Percentiles rank a stretch among this genome's conserved stretches.
phyloP scores from a whole-genome alignment of 2,888 invertebrate species.

The Odontocolon sp. region DNA sequence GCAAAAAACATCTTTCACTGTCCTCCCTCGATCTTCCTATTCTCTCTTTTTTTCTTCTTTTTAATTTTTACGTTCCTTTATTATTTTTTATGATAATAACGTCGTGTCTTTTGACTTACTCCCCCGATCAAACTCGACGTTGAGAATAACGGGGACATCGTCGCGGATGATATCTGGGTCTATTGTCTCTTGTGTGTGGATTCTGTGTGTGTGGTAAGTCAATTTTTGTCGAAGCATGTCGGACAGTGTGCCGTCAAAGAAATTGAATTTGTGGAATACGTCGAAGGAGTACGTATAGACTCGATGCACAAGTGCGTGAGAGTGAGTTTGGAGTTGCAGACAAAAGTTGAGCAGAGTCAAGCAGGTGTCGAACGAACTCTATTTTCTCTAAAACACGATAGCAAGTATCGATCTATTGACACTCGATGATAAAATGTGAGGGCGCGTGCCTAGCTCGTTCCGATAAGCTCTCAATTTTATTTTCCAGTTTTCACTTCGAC shows the following conservation, averaged over 20 bases:
- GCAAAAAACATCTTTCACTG: conserved; percentile 64
- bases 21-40: conserved; percentile 38
- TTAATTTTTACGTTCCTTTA: not conserved
- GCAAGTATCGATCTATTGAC: conserved; percentile 61
- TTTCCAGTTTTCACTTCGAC: not conserved
- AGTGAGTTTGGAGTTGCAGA: conserved; percentile 43
- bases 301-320: conserved; percentile 6
- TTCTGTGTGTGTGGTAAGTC: conserved; percentile 2
- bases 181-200: conserved; percentile 29
- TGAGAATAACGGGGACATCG: too few relatives aligned
- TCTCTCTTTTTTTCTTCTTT: conserved; percentile 1
- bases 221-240: not conserved
- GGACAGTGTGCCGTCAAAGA: not conserved
- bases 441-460: not conserved
- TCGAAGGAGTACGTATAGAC: conserved; percentile 7
- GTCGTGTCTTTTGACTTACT: conserved; percentile 9
- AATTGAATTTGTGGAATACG: conserved; percentile 1
- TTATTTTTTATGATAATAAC: not conserved
- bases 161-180: conserved; percentile 4
- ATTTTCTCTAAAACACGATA: conserved; percentile 39
- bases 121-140: conserved; percentile 33
- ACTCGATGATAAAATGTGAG: conserved; percentile 47
- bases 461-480: too few relatives aligned
- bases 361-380: conserved; percentile 50
- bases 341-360: conserved; percentile 38